Evolutionary conservation across 2,888 invertebrate species (phyloP).

Genomic region (Mythimna lalbum): DNA sequence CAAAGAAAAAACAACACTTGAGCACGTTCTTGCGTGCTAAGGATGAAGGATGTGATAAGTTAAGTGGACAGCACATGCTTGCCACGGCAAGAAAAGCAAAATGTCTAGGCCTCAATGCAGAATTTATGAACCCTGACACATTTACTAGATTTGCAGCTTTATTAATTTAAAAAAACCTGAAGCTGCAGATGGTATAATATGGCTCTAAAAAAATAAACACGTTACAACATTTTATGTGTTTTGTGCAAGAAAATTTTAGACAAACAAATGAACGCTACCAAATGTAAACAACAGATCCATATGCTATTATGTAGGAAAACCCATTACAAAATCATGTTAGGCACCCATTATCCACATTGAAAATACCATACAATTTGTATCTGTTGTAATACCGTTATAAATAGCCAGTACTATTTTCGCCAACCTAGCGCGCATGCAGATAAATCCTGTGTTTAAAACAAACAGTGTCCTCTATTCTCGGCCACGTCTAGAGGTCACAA

Average conservation of each 20-base stretch:
- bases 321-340: conserved; percentile 22
- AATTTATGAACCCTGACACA: conserved; percentile 30
- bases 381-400: conserved; percentile 34
- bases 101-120: conserved; percentile 23
- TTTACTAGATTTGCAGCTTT: conserved; percentile 7
- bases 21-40: conserved; percentile 73
- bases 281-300: conserved; percentile 15
- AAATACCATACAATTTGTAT: conserved; percentile 31
- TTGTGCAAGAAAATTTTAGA: conserved; percentile 16
- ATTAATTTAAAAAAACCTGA: conserved; percentile 17
- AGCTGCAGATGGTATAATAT: conserved; percentile 15
- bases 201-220: conserved; percentile 24
- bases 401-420: conserved; percentile 48
- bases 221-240: conserved; percentile 1
- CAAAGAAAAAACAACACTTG: conserved; percentile 71
- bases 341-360: conserved; percentile 23
- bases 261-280: neutral
- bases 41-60: conserved; percentile 68
- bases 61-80: conserved; percentile 51
- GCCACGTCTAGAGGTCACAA: conserved; percentile 65
- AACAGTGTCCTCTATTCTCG: conserved; percentile 53
- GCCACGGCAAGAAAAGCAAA: conserved; percentile 28
- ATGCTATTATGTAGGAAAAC: conserved; percentile 23
- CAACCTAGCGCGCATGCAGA: conserved; percentile 34
- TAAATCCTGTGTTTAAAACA: conserved; percentile 50